Evolutionary conservation across 53 echinoderm and acorn worm genomes (phyloP).

Genomic region (Paelopatides confundens): DNA sequence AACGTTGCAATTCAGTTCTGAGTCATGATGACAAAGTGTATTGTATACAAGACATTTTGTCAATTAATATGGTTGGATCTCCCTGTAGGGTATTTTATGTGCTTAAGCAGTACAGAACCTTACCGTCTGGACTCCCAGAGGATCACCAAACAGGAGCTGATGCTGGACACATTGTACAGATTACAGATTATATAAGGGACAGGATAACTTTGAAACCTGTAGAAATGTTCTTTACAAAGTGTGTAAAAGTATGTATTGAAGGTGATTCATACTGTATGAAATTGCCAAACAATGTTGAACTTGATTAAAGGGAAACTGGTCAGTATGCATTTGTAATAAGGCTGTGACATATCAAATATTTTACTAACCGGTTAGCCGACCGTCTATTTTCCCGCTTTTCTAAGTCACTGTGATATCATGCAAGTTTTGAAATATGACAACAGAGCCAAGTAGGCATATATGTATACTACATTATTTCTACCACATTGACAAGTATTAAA

Average conservation of each 20-base stretch:
- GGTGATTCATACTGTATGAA: neutral
- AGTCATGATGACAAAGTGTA: neutral
- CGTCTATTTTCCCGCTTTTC: too few species aligned
- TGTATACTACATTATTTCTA: too few species aligned
- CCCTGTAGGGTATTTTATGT: neutral
- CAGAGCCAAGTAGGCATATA: too few species aligned
- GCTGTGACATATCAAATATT: too few species aligned
- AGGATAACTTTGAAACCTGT: neutral
- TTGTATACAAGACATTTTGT: neutral
- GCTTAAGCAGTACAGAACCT: conserved; percentile 6
- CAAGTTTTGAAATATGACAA: too few species aligned
- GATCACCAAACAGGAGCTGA: conserved; percentile 1
- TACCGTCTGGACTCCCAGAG: neutral
- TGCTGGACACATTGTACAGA: conserved; percentile 19
- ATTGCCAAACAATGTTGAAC: neutral
- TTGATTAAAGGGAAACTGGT: neutral
- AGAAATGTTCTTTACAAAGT: neutral
- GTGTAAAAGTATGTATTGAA: neutral
- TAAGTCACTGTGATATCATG: too few species aligned
- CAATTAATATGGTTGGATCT: neutral
- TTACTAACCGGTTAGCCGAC: too few species aligned
- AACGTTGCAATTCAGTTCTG: conserved; percentile 1
- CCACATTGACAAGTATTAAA: too few species aligned
- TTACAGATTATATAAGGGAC: neutral
- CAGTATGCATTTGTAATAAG: too few species aligned